Conservation (phyloP, 2,113 vertebrate species). For the Antennarius striatus region DNA sequence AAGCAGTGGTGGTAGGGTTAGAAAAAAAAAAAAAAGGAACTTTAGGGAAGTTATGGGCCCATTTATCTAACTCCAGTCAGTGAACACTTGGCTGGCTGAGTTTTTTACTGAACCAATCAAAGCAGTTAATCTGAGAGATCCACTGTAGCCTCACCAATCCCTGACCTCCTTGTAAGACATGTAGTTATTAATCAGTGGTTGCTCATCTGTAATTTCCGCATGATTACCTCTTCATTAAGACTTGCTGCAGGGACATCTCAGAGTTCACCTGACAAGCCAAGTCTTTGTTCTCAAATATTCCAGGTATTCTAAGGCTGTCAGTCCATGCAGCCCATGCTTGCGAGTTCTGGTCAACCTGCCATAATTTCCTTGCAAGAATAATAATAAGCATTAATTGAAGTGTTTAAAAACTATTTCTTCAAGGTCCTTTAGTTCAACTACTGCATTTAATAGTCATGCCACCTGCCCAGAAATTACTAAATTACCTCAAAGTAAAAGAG, state of each 20-base stretch:
- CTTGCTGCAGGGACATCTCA: constrained; percentile 38
- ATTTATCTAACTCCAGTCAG: constrained; percentile 76
- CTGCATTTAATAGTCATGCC: constrained; percentile 31
- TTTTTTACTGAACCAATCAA: constrained; percentile 75
- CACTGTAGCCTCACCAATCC: constrained; percentile 61
- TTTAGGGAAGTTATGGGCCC: constrained; percentile 75
- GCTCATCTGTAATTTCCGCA: constrained; percentile 70
- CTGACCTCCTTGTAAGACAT: constrained; percentile 74
- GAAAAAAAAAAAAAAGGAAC: constrained; percentile 60
- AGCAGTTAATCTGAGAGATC: constrained; percentile 65
- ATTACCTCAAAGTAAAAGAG: too few relatives aligned
- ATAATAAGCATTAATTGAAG: constrained; percentile 59
- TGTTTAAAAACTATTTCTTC: constrained; percentile 54
- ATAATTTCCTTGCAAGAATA: constrained; percentile 32
- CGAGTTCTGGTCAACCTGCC: constrained; percentile 30
- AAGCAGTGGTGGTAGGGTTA: constrained; percentile 42
- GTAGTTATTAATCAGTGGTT: constrained; percentile 73
- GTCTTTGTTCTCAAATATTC: constrained; percentile 36
- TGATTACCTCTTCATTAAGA: constrained; percentile 74
- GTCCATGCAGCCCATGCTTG: constrained; percentile 32
- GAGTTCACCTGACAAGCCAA: constrained; percentile 53
- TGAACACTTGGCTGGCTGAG: constrained; percentile 57
- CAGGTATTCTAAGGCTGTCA: constrained; percentile 22
- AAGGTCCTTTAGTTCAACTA: constrained; percentile 39
- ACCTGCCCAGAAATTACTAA: too few relatives aligned